Conservation (phyloP, 92 coral and sea anemone genomes). For the Umimayanthus kanabou region DNA sequence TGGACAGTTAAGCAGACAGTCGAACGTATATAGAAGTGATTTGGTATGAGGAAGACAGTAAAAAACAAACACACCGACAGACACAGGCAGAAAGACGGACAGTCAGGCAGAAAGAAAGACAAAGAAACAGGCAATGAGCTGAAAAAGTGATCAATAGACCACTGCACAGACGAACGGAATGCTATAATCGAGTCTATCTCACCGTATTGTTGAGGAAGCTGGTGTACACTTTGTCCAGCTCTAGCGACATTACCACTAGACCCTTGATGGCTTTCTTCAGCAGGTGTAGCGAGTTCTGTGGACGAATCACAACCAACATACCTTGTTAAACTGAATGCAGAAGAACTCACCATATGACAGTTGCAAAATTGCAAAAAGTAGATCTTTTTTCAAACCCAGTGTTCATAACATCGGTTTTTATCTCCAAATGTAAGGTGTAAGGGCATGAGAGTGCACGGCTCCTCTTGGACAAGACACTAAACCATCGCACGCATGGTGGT, state of each 20-base stretch:
- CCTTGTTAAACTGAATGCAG: not conserved
- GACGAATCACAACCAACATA: not conserved
- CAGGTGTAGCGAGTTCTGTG: constrained; percentile 81
- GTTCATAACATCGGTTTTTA: not conserved
- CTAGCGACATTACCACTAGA: constrained; percentile 98
- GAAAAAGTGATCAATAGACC: not conserved
- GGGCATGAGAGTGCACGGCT: too few species aligned
- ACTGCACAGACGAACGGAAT: not conserved
- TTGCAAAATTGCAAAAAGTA: too few species aligned
- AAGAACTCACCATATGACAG: not conserved
- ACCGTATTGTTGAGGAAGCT: constrained; percentile 97
- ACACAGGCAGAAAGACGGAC: not conserved
- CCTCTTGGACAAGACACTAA: too few species aligned
- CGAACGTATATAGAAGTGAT: too few species aligned
- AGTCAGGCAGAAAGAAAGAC: not conserved
- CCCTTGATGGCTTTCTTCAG: constrained; percentile 99
- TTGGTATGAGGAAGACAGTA: not conserved
- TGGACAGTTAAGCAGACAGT: not conserved
- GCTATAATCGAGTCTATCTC: not conserved
- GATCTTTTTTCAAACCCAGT: not conserved
- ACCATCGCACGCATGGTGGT: too few species aligned
- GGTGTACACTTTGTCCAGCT: constrained; percentile 97
- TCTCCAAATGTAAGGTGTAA: too few species aligned
- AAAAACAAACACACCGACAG: not conserved
- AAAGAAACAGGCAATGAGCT: not conserved